Evolutionary conservation across 2,113 vertebrate genomes (phyloP).

Genomic region (Paralichthys olivaceus): DNA sequence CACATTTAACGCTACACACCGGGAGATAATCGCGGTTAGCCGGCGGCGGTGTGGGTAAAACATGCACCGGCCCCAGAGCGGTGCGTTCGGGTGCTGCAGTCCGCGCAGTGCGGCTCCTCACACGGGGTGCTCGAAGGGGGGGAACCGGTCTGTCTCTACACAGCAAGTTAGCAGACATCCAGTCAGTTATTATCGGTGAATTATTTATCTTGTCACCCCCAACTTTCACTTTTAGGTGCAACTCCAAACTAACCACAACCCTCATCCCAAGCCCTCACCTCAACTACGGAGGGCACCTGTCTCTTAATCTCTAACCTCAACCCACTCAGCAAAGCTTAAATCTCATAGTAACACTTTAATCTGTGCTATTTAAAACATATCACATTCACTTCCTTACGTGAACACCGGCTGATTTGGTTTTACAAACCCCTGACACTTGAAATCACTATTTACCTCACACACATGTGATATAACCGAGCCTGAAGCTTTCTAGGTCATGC

Average conservation of each 20-base stretch:
- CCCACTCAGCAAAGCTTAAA: background rate
- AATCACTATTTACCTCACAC: no score
- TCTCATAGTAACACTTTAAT: background rate
- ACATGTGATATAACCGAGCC: no score
- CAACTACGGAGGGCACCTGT: no score
- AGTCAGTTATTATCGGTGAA: no score
- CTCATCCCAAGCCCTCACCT: no score
- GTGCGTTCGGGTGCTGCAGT: background rate
- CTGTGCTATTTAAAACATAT: background rate
- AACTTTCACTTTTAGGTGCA: background rate
- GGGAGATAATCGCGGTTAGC: background rate
- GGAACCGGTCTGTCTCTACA: background rate
- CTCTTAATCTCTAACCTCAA: no score
- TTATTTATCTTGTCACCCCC: no score
- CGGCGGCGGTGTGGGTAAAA: background rate
- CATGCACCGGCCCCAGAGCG: conserved; percentile 3
- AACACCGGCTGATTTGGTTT: background rate
- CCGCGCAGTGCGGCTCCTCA: conserved; percentile 23
- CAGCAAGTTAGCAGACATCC: no score
- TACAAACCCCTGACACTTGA: no score
- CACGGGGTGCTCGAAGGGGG: background rate
- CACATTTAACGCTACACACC: background rate
- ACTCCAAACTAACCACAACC: background rate
- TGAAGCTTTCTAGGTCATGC: no score
- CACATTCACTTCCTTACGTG: background rate